Evolutionary conservation across 2,888 invertebrate species (phyloP).

Genomic region (Blastobasis adustella): DNA sequence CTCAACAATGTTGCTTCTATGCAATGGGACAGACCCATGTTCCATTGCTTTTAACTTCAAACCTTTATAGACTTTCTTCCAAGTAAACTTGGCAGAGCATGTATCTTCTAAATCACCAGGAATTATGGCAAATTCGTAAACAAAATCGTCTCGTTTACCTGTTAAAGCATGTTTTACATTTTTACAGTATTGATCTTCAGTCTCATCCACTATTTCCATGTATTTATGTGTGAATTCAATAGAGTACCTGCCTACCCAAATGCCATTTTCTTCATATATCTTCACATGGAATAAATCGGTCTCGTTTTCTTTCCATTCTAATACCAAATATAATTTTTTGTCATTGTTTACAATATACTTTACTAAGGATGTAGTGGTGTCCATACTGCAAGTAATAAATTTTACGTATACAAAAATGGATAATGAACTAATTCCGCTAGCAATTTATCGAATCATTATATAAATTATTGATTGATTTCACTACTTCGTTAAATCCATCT

Average conservation of each 20-base stretch:
- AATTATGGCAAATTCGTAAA: slow-evolving; percentile 23
- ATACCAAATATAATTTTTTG: slow-evolving; percentile 30
- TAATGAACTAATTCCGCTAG: too few species aligned
- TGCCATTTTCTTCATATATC: slow-evolving; percentile 31
- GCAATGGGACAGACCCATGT: slow-evolving; percentile 38
- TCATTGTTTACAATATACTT: slow-evolving; percentile 29
- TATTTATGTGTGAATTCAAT: slow-evolving; percentile 30
- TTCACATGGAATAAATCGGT: slow-evolving; percentile 39
- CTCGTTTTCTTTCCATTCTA: slow-evolving; percentile 37
- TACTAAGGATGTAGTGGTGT: slow-evolving; percentile 13
- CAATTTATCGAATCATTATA: too few species aligned
- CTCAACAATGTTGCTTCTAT: slow-evolving; percentile 17
- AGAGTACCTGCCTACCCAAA: slow-evolving; percentile 46
- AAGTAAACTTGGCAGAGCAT: slow-evolving; percentile 32
- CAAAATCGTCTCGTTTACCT: slow-evolving; percentile 18
- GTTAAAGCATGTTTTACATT: slow-evolving; percentile 30
- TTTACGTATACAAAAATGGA: too few species aligned
- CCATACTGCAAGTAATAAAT: background rate
- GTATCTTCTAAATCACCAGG: slow-evolving; percentile 10
- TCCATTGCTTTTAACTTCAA: slow-evolving; percentile 9
- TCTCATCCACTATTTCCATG: slow-evolving; percentile 29
- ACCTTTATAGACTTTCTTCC: slow-evolving; percentile 30
- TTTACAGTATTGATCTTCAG: slow-evolving; percentile 29
- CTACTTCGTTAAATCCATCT: too few species aligned
- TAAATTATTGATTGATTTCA: too few species aligned